Evolutionary conservation across 2,113 vertebrate genomes (phyloP).

Genomic region (Microcebus murinus): DNA sequence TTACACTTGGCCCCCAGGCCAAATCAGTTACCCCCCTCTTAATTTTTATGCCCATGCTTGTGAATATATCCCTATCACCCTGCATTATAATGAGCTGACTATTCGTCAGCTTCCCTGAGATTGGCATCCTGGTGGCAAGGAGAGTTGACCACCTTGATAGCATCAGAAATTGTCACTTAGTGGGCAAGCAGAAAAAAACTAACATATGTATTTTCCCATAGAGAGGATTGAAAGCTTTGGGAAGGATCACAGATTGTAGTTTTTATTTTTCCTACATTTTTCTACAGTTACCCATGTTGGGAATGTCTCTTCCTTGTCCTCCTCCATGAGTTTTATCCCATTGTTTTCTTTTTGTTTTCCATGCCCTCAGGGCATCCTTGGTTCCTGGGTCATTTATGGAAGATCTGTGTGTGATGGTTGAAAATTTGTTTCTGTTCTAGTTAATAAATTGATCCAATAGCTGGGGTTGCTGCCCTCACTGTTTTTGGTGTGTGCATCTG

Average conservation of each 20-base stretch:
- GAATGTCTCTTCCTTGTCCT: background rate
- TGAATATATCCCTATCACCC: background rate
- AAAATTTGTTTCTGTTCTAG: background rate
- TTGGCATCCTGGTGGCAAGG: background rate
- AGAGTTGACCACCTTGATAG: background rate
- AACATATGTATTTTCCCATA: conserved; percentile 38
- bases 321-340: background rate
- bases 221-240: background rate
- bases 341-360: background rate
- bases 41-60: background rate
- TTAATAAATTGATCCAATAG: background rate
- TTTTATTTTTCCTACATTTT: background rate
- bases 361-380: background rate
- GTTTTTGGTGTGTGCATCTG: background rate
- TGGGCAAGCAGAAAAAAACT: background rate
- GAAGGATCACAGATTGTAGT: background rate
- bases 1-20: background rate
- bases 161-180: background rate
- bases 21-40: background rate
- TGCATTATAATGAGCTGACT: background rate
- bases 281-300: background rate
- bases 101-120: background rate
- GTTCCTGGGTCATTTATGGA: background rate
- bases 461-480: background rate
- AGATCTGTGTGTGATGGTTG: background rate